Conservation (phyloP, 2,113 vertebrate species). For the Ascaphus truei region DNA sequence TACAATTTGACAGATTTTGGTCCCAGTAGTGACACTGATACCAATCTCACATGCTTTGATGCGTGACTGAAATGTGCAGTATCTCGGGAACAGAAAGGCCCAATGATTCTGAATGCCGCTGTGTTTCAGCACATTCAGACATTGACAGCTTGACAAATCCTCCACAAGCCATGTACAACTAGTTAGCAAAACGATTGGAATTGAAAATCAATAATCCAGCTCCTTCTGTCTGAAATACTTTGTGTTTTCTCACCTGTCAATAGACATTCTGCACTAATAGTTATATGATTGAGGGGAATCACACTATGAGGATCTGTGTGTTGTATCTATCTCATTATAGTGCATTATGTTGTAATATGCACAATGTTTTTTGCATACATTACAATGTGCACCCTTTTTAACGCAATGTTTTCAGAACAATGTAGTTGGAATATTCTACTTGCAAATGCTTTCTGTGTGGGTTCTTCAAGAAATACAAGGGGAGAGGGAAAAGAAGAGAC, state of each 20-base stretch:
- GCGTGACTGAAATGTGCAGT: neutral
- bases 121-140: neutral
- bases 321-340: neutral
- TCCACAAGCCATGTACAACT: neutral
- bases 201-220: neutral
- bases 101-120: neutral
- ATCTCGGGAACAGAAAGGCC: conserved; percentile 9
- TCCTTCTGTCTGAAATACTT: neutral
- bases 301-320: no score
- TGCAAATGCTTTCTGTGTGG: no score
- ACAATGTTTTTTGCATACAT: no score
- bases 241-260: neutral
- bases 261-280: neutral
- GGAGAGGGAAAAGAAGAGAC: no score
- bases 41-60: conserved; percentile 8
- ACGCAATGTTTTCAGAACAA: no score
- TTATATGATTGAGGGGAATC: neutral
- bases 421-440: no score
- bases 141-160: conserved; percentile 14
- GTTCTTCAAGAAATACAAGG: no score
- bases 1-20: neutral
- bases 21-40: conserved; percentile 20
- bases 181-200: conserved; percentile 4
- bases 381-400: no score
- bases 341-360: no score